Percentiles rank a stretch among this genome's conserved stretches.
These are phyloP conservation scores for Seriola aureovittata DNA, from an alignment of 2,113 vertebrate genomes.

Conservation along the genomic window DNA sequence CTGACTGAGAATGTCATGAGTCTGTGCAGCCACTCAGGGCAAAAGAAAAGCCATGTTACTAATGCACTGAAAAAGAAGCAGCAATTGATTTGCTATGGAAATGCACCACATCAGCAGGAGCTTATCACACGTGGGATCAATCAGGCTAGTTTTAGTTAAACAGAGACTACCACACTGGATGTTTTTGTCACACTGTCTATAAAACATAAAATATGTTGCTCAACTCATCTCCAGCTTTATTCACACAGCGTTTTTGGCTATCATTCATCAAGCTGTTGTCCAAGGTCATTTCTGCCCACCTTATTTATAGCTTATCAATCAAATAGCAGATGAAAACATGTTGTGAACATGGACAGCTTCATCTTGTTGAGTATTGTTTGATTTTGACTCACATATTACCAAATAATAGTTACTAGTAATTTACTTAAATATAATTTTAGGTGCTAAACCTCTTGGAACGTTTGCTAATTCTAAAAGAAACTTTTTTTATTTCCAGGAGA, in stretches of 20 bases:
- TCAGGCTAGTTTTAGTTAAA: slow-evolving; percentile 57
- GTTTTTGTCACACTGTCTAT: background rate
- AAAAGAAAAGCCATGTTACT: slow-evolving; percentile 34
- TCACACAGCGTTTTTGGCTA: background rate
- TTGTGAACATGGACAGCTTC: too few species aligned
- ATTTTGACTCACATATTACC: too few species aligned
- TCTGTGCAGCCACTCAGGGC: slow-evolving; percentile 9
- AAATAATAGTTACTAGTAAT: background rate
- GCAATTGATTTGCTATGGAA: slow-evolving; percentile 69
- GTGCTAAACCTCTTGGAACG: background rate
- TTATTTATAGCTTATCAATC: background rate
- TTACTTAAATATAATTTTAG: background rate
- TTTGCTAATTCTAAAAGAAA: background rate
- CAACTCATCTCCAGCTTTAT: background rate
- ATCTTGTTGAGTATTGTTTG: too few species aligned
- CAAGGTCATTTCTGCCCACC: background rate
- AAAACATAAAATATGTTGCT: background rate
- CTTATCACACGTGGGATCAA: slow-evolving; percentile 65
- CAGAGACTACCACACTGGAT: background rate
- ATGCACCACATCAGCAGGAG: slow-evolving; percentile 67
- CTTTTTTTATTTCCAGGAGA: background rate
- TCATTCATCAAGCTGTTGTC: background rate
- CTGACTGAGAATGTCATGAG: slow-evolving; percentile 11
- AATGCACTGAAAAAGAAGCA: slow-evolving; percentile 63
- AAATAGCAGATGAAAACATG: too few species aligned